Base-by-base conservation (phyloP, 2,888 invertebrate species). In the Pristionchus arcanus region DNA sequence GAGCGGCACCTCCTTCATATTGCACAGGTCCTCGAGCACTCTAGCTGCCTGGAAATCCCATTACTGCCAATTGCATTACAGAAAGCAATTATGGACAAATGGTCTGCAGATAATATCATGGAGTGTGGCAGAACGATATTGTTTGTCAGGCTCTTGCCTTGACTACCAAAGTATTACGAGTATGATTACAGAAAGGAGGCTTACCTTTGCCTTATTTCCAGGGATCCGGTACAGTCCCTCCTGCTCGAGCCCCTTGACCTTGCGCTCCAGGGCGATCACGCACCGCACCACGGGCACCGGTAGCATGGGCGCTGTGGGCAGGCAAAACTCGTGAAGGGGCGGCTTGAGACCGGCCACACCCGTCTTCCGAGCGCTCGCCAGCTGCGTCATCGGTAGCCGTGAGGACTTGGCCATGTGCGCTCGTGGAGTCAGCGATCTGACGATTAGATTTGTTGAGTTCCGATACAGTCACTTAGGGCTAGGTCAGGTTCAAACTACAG, bases 221-320 rank as follows among this genome's bases (percentile, higher is more conserved):
- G 98, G 97, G 66, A 98, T 97, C 77, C 99, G 97, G 96, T 99
- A 99, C 3, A 99, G 96, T 1, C 99, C 99, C 59, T 84, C 59
- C 74, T 97, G 97, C 96, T 98, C 98, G 37, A 95, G 96, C 71
- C 98, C 96, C 11, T 13, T 25, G 34, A 16, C 16, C 13, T 98
- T 96, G 37, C 97, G 96, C 96, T 99, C 99, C 83, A 99, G 97
- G 96, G 98, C 98, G 95, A 97, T 98, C 66, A 98, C 97, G 95
- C 98, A 98, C 95, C 98, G 98, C 77, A 98, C 97, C 91, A 99
- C 96, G 15, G 98, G 95, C 0, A 97, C 97, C 0, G 99, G 98
- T n/a, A 99, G 97, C 97, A 98, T 98, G 0, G 99, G 99, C 49
- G 97, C 96, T 0, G 97, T 96, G 55, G 87, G 74, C 34, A 25